phyloP scores from a whole-genome alignment of 1,140 invertebrate species.

The Tachypleus tridentatus region DNA sequence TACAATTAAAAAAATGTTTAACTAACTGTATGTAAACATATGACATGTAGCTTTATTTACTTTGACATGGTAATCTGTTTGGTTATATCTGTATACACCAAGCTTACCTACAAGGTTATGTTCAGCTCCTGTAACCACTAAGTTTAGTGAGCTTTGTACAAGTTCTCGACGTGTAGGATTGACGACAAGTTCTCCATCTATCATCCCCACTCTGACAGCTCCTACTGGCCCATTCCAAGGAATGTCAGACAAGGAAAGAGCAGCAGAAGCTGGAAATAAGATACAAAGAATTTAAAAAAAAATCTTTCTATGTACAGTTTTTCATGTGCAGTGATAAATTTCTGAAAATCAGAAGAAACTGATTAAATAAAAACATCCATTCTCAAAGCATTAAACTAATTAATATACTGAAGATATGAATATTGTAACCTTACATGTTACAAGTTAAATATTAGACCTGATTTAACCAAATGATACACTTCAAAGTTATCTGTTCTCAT shows the following conservation, averaged over 20 bases:
- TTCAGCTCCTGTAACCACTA: conserved; percentile 66
- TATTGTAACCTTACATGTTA: no score
- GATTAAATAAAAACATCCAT: no score
- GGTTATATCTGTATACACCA: conserved; percentile 19
- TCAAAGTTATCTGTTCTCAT: no score
- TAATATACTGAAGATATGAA: no score
- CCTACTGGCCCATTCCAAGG: conserved; percentile 93
- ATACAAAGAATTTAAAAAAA: not conserved
- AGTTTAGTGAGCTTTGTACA: conserved; percentile 59
- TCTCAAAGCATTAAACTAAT: no score
- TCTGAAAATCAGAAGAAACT: no score
- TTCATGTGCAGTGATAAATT: no score
- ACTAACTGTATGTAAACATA: not conserved
- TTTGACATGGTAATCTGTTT: not conserved
- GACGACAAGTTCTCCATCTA: conserved; percentile 58
- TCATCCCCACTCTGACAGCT: conserved; percentile 75
- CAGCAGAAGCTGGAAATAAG: conserved; percentile 56
- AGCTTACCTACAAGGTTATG: conserved; percentile 55
- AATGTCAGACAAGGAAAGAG: conserved; percentile 86
- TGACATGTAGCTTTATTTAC: not conserved
- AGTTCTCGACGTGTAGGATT: conserved; percentile 79
- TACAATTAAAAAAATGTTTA: not conserved
- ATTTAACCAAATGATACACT: no score
- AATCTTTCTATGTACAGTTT: no score
- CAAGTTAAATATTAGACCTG: no score